Evolutionary conservation across 1,140 invertebrate genomes (phyloP), one percentile per base, ranked within the genome.

Genomic region (Caerostris darwini): DNA sequence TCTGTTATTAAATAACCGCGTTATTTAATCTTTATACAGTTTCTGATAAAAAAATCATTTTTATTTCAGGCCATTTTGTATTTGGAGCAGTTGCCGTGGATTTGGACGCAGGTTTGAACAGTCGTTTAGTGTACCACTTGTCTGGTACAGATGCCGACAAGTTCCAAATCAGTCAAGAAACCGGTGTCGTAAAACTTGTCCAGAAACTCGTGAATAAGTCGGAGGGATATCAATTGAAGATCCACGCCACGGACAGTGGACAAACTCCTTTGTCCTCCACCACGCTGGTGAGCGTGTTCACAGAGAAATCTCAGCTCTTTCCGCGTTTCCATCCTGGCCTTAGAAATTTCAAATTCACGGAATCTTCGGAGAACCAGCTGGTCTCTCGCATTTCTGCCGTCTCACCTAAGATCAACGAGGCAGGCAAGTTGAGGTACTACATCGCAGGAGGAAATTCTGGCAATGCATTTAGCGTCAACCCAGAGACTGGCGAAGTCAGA

Each of bases 361-460:
- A 99, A 96, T 98, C 98, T 96, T 97, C 97, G 3, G 96, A 95
- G 56, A 95, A 96, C 71, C 94, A 95, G 3, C 57, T 95, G 2
- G 95, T 97, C 7, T 96, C 96, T 0, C 96, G 95, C 17, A 95
- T 96, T 17, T 94, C 94, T 6, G 96, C 96, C 2, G 95, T 95
- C 1, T 96, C 96, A 0, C 97, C 98, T 0, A 98, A 98, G 95
- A 97, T 97, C 88, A 97, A 97, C 2, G 96, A 97, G 5, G 96
- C 96, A 10, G 97, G 97, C 50, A 94, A 77, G 50, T 59, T 95
- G 12, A 93, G 81, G 81, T 99, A 98, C 95, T 97, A 97, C 19
- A 98, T 99, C 95, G 98, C 98, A 19, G 99, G 98, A 8, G 99
- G 99, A 5, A 99, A 99, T 96, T 97, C 98, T 12, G 98, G 98